These are phyloP conservation scores for Drosophila gaucha DNA, from an alignment of 2,888 invertebrate genomes.

Conservation along the genomic window DNA sequence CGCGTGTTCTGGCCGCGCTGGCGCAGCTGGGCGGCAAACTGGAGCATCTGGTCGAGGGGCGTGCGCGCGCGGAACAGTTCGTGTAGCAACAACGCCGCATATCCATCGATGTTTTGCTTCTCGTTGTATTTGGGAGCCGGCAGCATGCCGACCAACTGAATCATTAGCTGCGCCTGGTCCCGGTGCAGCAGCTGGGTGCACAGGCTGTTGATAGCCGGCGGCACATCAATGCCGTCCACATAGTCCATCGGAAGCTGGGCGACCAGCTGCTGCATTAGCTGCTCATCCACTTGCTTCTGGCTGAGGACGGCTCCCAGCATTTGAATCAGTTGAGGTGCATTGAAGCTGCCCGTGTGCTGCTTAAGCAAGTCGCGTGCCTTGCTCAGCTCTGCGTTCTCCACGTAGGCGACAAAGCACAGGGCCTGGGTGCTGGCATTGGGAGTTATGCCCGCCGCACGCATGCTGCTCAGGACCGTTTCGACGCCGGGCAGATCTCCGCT, in stretches of 20 bases:
- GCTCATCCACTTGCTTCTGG: conserved; percentile 19
- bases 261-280: conserved; percentile 66
- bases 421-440: conserved; percentile 86
- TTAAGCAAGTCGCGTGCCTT: conserved; percentile 69
- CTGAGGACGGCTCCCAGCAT: conserved; percentile 57
- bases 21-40: conserved; percentile 74
- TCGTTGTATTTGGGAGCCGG: conserved; percentile 79
- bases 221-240: conserved; percentile 69
- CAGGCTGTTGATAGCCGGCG: conserved; percentile 79
- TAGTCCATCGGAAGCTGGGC: conserved; percentile 74
- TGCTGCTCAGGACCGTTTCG: conserved; percentile 86
- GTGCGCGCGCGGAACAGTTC: conserved; percentile 87
- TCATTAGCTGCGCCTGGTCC: conserved; percentile 52
- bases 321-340: conserved; percentile 67
- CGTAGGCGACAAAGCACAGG: conserved; percentile 85
- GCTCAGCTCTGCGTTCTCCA: conserved; percentile 85
- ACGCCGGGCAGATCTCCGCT: conserved; percentile 84
- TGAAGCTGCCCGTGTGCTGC: conserved; percentile 62
- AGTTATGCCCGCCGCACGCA: conserved; percentile 86
- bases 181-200: conserved; percentile 85
- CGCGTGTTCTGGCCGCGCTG: conserved; percentile 75
- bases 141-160: conserved; percentile 83
- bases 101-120: conserved; percentile 86
- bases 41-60: conserved; percentile 73
- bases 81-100: conserved; percentile 86